Base-by-base conservation (phyloP, 2,113 vertebrate species). In the Trematomus loennbergii region DNA sequence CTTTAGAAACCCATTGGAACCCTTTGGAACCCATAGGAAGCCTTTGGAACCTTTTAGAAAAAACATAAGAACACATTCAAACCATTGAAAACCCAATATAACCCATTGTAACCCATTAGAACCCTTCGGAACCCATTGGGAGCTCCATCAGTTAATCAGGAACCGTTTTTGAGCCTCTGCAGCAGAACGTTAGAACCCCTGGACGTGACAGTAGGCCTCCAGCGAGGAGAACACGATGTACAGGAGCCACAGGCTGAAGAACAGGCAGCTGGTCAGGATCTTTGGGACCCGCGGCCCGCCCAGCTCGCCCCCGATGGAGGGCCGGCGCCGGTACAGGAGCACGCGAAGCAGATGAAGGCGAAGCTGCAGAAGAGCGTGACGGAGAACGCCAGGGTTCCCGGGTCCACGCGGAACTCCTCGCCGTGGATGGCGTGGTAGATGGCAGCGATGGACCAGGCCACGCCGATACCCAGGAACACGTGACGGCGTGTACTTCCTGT, bases 281-380 rank as follows among this genome's bases (percentile, higher is more conserved):
- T 99, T 99, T 87, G 97, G 96, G 88, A 95, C 90, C 88, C 96
- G 94, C 68, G 98, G 97, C 70, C 98, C 98, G 1, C 98, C 98
- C 52, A 99, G 96, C 94, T 99, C 98, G 60, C 98, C 98, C 46
- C 98, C 98, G 0, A 99, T 98, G 75, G 95, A 95, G 0, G 98
- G 97, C 87, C 97, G 95, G 84, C 98, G 96, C 48, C 98, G 96
- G 87, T 98, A 98, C 86, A 99, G 94, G 79, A 99, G 96, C 74
- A 99, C 98, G 0, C 94, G 75, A 99, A 94, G 78, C 96, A 97
- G 90, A 99, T 94, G 87, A 99, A 98, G 94, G 98, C 98, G 82
- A 99, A 99, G 90, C 98, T 97, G 92, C 97, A 99, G 95, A 98
- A 99, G 92, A 99, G 96, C 9, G 98, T 99, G 93, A 99, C 97